Evolutionary conservation across 2,797 vertebrate genomes (phyloP).

Genomic region (Gallirallus australis): DNA sequence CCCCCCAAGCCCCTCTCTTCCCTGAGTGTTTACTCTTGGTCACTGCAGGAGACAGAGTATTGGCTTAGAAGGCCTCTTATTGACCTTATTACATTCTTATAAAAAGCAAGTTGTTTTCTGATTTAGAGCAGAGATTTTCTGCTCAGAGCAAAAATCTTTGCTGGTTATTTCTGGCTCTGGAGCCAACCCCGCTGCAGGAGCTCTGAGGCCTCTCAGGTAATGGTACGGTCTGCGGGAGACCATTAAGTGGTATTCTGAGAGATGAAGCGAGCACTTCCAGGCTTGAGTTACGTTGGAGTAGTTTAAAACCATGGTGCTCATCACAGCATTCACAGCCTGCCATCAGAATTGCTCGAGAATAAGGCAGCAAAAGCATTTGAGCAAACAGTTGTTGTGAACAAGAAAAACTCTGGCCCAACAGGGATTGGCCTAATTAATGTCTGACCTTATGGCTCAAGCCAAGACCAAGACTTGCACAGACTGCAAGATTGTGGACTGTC

Average conservation of each 20-base stretch:
- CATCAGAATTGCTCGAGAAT: constrained; percentile 15
- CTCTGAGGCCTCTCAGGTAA: constrained; percentile 34
- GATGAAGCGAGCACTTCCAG: constrained; percentile 21
- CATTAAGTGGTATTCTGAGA: constrained; percentile 31
- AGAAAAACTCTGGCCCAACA: constrained; percentile 2
- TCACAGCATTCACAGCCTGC: constrained; percentile 5
- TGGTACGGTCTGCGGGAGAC: background rate
- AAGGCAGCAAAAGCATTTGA: constrained; percentile 15
- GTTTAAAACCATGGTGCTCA: constrained; percentile 10
- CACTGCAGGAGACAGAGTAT: background rate
- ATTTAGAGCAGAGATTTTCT: constrained; percentile 48
- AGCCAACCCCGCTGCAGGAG: background rate
- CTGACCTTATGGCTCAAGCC: constrained; percentile 29
- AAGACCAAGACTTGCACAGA: constrained; percentile 10
- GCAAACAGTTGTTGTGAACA: constrained; percentile 1
- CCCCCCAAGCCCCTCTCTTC: background rate
- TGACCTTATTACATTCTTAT: constrained; percentile 33
- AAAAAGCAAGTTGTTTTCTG: constrained; percentile 54
- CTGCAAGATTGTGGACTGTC: background rate
- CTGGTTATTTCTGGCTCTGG: constrained; percentile 21
- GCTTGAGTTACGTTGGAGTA: background rate
- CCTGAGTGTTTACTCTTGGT: constrained; percentile 18
- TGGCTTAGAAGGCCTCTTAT: constrained; percentile 43
- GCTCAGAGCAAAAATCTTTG: background rate
- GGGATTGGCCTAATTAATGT: constrained; percentile 27